Conservation (phyloP, 2,797 vertebrate genomes). For the Tadarida brasiliensis region DNA sequence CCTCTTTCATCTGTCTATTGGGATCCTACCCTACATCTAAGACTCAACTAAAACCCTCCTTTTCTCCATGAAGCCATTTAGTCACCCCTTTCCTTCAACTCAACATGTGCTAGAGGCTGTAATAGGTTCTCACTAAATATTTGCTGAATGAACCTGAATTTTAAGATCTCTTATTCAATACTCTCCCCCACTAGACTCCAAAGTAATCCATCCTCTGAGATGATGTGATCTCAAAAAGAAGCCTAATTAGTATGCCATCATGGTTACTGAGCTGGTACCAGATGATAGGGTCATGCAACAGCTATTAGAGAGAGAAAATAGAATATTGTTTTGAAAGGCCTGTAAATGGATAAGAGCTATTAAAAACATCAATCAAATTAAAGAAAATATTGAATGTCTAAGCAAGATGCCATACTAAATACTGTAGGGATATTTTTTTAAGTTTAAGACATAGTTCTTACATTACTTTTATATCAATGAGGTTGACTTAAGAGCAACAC, state of each 20-base stretch:
- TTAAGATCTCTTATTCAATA: slow-evolving; percentile 65
- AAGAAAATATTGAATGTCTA: slow-evolving; percentile 68
- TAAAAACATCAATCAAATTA: slow-evolving; percentile 77
- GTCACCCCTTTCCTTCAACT: slow-evolving; percentile 31
- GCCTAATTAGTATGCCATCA: slow-evolving; percentile 75
- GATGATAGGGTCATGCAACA: slow-evolving; percentile 71
- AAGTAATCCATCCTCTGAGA: slow-evolving; percentile 69
- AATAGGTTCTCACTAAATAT: slow-evolving; percentile 54
- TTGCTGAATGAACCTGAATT: slow-evolving; percentile 61
- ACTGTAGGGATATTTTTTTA: neutral
- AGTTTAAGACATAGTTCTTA: slow-evolving; percentile 57
- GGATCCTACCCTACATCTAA: neutral
- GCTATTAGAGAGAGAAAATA: slow-evolving; percentile 74
- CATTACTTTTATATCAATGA: slow-evolving; percentile 35
- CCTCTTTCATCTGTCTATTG: slow-evolving; percentile 25
- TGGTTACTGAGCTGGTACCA: slow-evolving; percentile 68
- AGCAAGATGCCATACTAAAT: slow-evolving; percentile 56
- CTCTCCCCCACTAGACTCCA: slow-evolving; percentile 35
- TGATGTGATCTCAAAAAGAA: slow-evolving; percentile 74
- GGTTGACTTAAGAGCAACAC: slow-evolving; percentile 49
- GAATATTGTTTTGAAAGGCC: slow-evolving; percentile 75
- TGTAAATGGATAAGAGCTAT: slow-evolving; percentile 71
- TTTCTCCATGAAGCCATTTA: slow-evolving; percentile 31
- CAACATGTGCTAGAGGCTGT: neutral
- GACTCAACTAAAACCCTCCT: slow-evolving; percentile 10